phyloP scores from a whole-genome alignment of 2,797 vertebrate species.

The Hydrophis major region DNA sequence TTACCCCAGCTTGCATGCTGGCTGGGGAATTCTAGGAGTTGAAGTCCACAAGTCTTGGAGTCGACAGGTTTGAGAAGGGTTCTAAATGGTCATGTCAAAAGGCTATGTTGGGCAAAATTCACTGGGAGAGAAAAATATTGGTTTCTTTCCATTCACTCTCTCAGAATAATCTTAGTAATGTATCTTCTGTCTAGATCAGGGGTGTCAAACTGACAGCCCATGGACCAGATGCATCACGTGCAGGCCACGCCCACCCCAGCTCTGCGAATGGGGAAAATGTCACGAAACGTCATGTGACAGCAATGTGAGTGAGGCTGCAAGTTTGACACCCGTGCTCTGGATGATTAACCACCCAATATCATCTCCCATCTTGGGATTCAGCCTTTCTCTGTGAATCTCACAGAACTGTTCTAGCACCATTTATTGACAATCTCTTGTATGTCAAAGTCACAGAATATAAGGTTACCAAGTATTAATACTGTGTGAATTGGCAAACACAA shows the following conservation, averaged over 20 bases:
- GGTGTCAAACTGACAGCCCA: too few species aligned
- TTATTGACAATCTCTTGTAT: not conserved
- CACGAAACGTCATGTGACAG: too few species aligned
- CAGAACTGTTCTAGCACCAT: not conserved
- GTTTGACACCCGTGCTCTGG: too few species aligned
- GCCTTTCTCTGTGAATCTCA: not conserved
- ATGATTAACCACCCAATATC: not conserved
- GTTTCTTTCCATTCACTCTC: not conserved
- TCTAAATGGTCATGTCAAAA: not conserved
- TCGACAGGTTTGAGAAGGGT: too few species aligned
- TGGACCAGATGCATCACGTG: too few species aligned
- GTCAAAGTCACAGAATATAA: not conserved
- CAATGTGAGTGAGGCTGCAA: too few species aligned
- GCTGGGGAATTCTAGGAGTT: too few species aligned
- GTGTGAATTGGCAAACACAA: not conserved
- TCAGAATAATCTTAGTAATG: not conserved
- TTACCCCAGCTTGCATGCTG: too few species aligned
- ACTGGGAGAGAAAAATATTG: not conserved
- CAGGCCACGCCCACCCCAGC: too few species aligned
- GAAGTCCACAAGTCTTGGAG: too few species aligned
- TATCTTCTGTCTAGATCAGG: not conserved
- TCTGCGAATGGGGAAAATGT: too few species aligned
- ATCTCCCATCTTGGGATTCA: not conserved
- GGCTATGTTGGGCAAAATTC: not conserved
- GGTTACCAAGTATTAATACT: not conserved